These are phyloP conservation scores for Sebastolobus alascanus DNA, from an alignment of 2,797 vertebrate genomes.

Conservation along the genomic window DNA sequence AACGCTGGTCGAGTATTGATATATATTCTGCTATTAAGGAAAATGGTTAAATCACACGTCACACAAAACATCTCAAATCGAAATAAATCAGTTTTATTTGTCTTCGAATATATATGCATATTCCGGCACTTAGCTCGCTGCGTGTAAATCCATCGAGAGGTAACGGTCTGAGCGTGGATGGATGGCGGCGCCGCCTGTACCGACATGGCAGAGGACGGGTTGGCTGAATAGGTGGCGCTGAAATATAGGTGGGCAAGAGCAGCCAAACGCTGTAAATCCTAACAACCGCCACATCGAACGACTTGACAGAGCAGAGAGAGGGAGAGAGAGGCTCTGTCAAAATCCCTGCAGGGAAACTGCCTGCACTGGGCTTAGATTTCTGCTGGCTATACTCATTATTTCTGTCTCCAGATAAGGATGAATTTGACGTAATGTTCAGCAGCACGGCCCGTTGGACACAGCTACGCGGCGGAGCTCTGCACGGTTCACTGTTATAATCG, in stretches of 20 bases:
- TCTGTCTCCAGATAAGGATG: slow-evolving; percentile 72
- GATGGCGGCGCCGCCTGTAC: slow-evolving; percentile 35
- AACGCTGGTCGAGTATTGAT: not conserved
- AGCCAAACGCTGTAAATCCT: slow-evolving; percentile 74
- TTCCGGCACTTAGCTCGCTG: slow-evolving; percentile 7
- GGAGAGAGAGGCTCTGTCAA: slow-evolving; percentile 61
- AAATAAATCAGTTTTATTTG: not conserved
- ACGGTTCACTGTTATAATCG: slow-evolving; percentile 20
- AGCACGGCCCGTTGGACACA: slow-evolving; percentile 54
- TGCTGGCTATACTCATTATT: slow-evolving; percentile 73
- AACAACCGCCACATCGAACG: slow-evolving; percentile 46
- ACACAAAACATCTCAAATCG: not conserved
- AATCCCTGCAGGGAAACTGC: slow-evolving; percentile 74
- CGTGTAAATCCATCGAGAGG: slow-evolving; percentile 27
- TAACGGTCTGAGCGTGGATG: slow-evolving; percentile 12
- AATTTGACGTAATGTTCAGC: slow-evolving; percentile 73
- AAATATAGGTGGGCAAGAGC: slow-evolving; percentile 65
- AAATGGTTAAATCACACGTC: not conserved
- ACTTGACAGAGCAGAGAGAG: slow-evolving; percentile 63
- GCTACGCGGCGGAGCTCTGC: slow-evolving; percentile 41
- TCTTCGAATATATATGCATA: slow-evolving; percentile 10
- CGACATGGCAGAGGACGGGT: slow-evolving; percentile 47
- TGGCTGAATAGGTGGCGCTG: slow-evolving; percentile 63
- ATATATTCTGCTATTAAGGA: not conserved
- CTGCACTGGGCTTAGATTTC: slow-evolving; percentile 71